Base-by-base conservation (phyloP, 2,113 vertebrate genomes). In the Leucopternis melanops region DNA sequence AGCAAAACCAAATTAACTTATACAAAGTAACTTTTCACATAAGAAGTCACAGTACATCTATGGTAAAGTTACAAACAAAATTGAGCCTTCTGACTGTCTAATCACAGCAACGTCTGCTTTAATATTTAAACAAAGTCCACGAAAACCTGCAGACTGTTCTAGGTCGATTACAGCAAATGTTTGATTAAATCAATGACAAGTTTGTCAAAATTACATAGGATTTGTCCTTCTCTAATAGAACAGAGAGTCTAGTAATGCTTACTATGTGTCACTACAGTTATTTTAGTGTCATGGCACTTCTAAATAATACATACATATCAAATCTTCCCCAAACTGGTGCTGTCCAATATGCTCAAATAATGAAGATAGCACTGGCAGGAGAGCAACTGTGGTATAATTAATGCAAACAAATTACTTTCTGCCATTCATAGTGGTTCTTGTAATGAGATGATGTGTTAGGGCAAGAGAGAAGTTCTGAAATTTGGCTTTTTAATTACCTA, bases 291-390 rank as follows among this genome's bases (percentile, higher is more conserved):
- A 77, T 31, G 16, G 6, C 13, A 16, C 31, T 70, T 88, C 27
- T 67, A 94, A 81, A 82, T 25, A 77, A 97, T 92, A 98, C 99
- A 45, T 98, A 99, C 99, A 65, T 97, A 99, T 99, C 52, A 99
- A 98, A 96, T 99, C 99, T 96, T 99, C 99, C 81, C 99, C 99
- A 61, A 99, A 99, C 81, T 99, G 97, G 96, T 99, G 99, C 91
- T 99, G 99, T 78, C 98, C 99, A 27, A 99, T 98, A 95, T 99
- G 99, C 52, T 99, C 99, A 78, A 99, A 99, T 49, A 99, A 97
- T 1, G 99, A 99, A 13, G 99, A 99, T 32, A 99, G 98, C 69
- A 99, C 98, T 0, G 99, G 99, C 71, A 99, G 97, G 54, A 99
- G 98, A 13, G 99, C 99, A 70, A 99, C 98, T 1, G 99, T 99